Evolutionary conservation across 2,113 vertebrate species (phyloP).

Genomic region (Passer montanus): DNA sequence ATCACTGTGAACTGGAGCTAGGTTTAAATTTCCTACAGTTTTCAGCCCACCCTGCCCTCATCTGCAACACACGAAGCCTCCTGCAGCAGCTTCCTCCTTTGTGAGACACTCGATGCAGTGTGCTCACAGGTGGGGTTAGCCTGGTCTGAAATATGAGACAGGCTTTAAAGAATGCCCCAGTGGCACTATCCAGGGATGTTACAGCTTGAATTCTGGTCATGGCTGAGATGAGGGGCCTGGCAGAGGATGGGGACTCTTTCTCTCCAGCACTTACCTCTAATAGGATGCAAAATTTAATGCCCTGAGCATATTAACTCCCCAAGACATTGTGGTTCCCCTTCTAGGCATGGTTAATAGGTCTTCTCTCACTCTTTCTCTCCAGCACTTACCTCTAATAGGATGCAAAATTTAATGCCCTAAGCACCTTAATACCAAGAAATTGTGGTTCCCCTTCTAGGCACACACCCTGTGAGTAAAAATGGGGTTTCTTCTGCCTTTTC

Average conservation of each 20-base stretch:
- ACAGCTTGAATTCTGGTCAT: not conserved
- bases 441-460: not conserved
- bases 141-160: not conserved
- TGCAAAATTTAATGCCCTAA: rapidly evolving
- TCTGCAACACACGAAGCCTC: not conserved
- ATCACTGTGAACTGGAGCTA: slow-evolving; percentile 47
- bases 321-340: not conserved
- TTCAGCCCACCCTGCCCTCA: not conserved
- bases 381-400: not conserved
- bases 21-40: slow-evolving; percentile 37
- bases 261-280: not conserved
- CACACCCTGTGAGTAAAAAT: not conserved
- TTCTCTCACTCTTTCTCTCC: not conserved
- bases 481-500: not conserved
- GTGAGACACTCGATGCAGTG: rapidly evolving
- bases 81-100: not conserved
- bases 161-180: not conserved
- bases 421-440: not conserved
- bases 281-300: rapidly evolving
- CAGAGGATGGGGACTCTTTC: not conserved
- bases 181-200: not conserved
- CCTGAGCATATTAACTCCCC: not conserved
- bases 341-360: not conserved
- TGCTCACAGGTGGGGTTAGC: not conserved
- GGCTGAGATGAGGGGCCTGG: not conserved